phyloP scores from a whole-genome alignment of 2,888 invertebrate species.

The Norana najaformis region DNA sequence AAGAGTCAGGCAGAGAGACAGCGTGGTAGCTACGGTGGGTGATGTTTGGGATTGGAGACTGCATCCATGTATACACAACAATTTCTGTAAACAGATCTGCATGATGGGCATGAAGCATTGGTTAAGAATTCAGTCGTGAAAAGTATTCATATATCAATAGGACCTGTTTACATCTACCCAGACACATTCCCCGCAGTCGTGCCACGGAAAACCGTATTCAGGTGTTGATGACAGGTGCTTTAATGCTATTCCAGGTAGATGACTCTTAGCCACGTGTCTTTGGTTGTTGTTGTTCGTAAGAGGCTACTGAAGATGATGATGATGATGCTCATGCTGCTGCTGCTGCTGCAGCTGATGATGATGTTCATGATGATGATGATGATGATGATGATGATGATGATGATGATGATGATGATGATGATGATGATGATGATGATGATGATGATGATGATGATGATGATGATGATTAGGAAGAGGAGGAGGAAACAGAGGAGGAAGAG shows the following conservation, averaged over 20 bases:
- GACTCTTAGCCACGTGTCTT: neutral
- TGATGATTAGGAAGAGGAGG: neutral
- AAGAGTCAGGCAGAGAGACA: too few species aligned
- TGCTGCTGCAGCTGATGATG: neutral
- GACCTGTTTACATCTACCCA: neutral
- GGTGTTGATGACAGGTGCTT: neutral
- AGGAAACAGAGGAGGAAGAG: neutral
- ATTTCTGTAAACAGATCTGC: too few species aligned
- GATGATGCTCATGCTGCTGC: neutral
- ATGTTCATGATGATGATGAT: too few species aligned
- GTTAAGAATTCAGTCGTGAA: too few species aligned
- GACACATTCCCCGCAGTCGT: neutral
- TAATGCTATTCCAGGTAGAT: neutral
- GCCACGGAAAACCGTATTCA: neutral
- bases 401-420: neutral
- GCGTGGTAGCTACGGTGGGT: too few species aligned
- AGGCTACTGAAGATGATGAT: too few species aligned
- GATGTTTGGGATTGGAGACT: too few species aligned
- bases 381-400: too few species aligned
- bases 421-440: neutral
- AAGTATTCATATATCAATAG: neutral
- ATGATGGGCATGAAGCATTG: too few species aligned
- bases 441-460: slow-evolving; percentile 30
- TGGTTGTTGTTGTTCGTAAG: too few species aligned
- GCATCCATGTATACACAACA: too few species aligned